These are phyloP conservation scores for Eremophila alpestris DNA, from an alignment of 2,797 vertebrate species.

Conservation along the genomic window DNA sequence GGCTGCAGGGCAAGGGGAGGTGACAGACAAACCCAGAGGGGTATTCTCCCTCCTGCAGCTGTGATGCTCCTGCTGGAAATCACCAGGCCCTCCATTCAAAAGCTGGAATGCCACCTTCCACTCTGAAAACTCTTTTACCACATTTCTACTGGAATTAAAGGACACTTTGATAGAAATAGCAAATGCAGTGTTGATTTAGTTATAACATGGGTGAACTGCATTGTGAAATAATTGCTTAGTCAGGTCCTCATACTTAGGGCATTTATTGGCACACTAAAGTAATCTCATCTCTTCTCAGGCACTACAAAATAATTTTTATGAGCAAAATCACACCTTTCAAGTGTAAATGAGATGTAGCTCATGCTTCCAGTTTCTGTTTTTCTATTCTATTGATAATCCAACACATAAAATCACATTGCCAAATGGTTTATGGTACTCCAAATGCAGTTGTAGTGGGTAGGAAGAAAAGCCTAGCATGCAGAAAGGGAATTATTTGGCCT, in stretches of 20 bases:
- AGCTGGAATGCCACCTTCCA: not conserved
- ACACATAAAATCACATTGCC: not conserved
- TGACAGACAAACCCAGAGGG: not conserved
- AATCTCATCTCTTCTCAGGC: not conserved
- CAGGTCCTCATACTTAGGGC: not conserved
- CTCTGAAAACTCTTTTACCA: not conserved
- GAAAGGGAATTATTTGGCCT: not conserved
- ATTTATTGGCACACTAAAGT: not conserved
- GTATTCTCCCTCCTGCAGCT: not conserved
- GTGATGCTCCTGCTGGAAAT: not conserved
- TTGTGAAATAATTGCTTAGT: not conserved
- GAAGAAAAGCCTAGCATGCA: not conserved
- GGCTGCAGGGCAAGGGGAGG: not conserved
- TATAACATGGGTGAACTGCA: not conserved
- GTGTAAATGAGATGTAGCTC: not conserved
- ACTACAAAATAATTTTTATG: not conserved
- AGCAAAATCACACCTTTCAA: not conserved
- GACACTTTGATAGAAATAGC: not conserved
- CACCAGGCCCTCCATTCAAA: not conserved
- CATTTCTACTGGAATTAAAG: not conserved
- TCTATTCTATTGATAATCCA: not conserved
- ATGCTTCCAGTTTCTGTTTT: not conserved
- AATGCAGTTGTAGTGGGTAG: not conserved
- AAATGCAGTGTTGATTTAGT: not conserved
- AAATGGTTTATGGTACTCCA: not conserved